phyloP scores from a whole-genome alignment of 2,888 invertebrate species.

The Dasypogon diadema region DNA sequence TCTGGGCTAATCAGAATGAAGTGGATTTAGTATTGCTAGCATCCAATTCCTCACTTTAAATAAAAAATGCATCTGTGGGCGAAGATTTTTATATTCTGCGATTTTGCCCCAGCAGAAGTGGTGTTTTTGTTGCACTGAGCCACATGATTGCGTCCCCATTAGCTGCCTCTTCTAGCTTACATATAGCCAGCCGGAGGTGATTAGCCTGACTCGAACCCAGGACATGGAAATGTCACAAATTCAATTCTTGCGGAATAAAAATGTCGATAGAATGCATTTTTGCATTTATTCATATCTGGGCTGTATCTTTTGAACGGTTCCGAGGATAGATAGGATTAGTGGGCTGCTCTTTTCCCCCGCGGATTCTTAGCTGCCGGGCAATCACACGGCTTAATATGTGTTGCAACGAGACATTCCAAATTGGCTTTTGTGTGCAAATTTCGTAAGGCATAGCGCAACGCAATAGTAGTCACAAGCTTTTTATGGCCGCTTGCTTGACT shows the following conservation, averaged over 20 bases:
- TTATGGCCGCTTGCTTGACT: neutral
- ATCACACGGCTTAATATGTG: neutral
- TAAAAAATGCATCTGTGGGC: slow-evolving; percentile 17
- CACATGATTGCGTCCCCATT: slow-evolving; percentile 19
- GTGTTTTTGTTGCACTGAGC: slow-evolving; percentile 1
- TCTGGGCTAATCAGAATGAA: slow-evolving; percentile 6
- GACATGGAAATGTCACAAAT: slow-evolving; percentile 55
- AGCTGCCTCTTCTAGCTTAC: slow-evolving; percentile 30
- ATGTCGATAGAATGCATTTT: slow-evolving; percentile 33
- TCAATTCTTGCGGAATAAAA: slow-evolving; percentile 45
- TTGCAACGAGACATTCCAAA: slow-evolving; percentile 6
- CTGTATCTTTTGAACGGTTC: neutral
- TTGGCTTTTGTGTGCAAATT: slow-evolving; percentile 52
- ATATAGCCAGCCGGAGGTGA: slow-evolving; percentile 39
- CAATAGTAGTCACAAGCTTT: slow-evolving; percentile 12
- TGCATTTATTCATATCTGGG: slow-evolving; percentile 27
- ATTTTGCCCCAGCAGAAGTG: neutral
- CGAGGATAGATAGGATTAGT: slow-evolving; percentile 7
- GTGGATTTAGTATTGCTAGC: slow-evolving; percentile 1
- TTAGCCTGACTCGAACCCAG: slow-evolving; percentile 51
- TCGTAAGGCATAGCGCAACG: slow-evolving; percentile 35
- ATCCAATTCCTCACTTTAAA: no score
- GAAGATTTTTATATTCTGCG: neutral
- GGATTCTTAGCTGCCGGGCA: slow-evolving; percentile 17
- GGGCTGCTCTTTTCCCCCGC: neutral